Evolutionary conservation across 1,140 invertebrate species (phyloP), one percentile per base, ranked within the genome.

Genomic region (Orchesella cincta): DNA sequence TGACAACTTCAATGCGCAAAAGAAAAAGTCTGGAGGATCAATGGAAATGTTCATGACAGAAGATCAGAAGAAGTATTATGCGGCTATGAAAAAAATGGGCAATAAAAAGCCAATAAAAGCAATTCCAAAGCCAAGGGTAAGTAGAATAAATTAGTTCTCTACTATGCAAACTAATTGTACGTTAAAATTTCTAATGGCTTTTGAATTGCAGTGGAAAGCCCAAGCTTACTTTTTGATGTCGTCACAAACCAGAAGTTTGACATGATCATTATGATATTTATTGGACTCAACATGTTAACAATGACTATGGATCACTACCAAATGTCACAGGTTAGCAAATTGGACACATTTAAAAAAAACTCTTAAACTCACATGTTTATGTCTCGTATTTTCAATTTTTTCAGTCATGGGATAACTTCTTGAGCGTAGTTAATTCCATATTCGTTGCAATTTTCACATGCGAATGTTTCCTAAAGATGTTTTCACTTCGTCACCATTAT

Each of bases 11-110:
- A 98, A 98, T 87, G 95, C 97, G 87, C 96, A 98, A 87, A 99
- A 99, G 90, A 98, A 98, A 88, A 98, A 98, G 86, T 94, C 94
- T 83, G 97, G 97, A 84, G 97, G 96, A 81, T 98, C 96, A 80
- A 89, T 99, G 67, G 97, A 98, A 87, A 97, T 98, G 95, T 98
- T 99, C 89, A 98, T 99, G 97, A 98, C 97, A 81, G 97, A 99
- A 87, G 96, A 98, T 88, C 97, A 99, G 88, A 99, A 98, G 90
- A 99, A 98, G 88, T 99, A 99, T 87, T 99, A 98, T 88, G 98
- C 97, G 87, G 97, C 97, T 74, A 99, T 99, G 97, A 99, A 98
- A 87, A 97, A 98, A 88, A 98, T 98, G 95, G 94, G 95, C 81
- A 95, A 93, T 51, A 98, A 98, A 86, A 96, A 57, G 23, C 52